A percentile compares a stretch with the other conserved stretches of the same genome.
These are phyloP conservation scores for Parazoanthus swiftii DNA, from an alignment of 92 coral and sea anemone species.

Conservation along the genomic window DNA sequence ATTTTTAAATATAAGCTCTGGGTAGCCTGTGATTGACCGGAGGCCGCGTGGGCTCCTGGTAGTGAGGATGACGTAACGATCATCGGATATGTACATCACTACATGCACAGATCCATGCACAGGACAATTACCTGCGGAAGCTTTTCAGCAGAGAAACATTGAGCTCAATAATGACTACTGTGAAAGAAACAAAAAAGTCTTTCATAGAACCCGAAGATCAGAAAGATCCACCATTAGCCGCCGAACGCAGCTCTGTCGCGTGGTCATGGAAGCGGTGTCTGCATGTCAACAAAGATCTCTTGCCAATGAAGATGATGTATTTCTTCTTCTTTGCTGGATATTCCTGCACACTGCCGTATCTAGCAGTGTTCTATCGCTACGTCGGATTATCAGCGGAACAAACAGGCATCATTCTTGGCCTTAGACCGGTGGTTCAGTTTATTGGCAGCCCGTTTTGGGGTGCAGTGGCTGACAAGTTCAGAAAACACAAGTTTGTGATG, in stretches of 20 bases:
- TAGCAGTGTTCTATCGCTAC: constrained; percentile 66
- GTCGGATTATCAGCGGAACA: constrained; percentile 70
- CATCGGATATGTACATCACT: no score
- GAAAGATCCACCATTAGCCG: not conserved
- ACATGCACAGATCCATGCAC: no score
- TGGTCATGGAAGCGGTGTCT: not conserved
- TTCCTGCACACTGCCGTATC: constrained; percentile 59
- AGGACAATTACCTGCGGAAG: not conserved
- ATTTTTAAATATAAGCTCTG: no score
- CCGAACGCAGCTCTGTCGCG: not conserved
- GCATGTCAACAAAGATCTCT: constrained; percentile 38
- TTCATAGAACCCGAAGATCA: not conserved
- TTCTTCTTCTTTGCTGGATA: constrained; percentile 62
- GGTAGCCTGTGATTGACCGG: no score
- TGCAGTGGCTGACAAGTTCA: constrained; percentile 72
- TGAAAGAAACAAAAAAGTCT: not conserved
- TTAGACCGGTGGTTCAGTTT: constrained; percentile 60
- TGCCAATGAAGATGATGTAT: constrained; percentile 70
- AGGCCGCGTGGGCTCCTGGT: no score
- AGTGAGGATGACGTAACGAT: not conserved
- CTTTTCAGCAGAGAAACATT: not conserved
- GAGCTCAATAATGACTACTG: not conserved
- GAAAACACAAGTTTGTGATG: constrained; percentile 65
- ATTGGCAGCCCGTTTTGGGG: constrained; percentile 66
- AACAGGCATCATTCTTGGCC: constrained; percentile 63